Base-by-base conservation (phyloP, 2,113 vertebrate species). In the Heptranchias perlo region DNA sequence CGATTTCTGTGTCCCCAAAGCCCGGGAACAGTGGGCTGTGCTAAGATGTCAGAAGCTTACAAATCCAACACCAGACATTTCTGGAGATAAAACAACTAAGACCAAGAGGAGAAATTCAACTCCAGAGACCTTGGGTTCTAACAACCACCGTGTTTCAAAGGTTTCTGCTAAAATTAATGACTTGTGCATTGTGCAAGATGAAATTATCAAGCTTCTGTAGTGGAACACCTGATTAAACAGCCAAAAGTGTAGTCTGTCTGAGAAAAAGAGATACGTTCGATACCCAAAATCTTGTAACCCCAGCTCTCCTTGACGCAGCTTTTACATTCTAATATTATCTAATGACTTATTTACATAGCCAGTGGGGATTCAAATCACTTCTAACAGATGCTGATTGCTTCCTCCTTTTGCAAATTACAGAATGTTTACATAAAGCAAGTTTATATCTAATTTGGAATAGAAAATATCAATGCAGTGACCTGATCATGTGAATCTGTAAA, bases 41-140 rank as follows among this genome's bases (percentile, higher is more conserved):
- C 39, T 58, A 58, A 91, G 52, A 18, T 91, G 25, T 91, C 28
- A 91, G 5, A 28, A 28, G 54, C 8, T 58, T 91, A 28, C 28
- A 58, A 91, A 35, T 91, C 28, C 0, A 91, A 58, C 4, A 8
- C 58, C 87, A 52, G 87, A 91, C 35, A 35, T 91, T 58, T 11
- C 87, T 91, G 52, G 61, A 91, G 49, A 52, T 91, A 91, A 91
- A 91, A 91, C 87, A 91, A 91, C 87, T 91, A 58, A 91, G 31
- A 52, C 47, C 58, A 52, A 58, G 54, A 58, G 31, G 87, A 54
- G 28, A 58, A 91, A 91, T 91, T 91, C 52, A 58, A 61, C 52
- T 91, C 87, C 87, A 58, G 87, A 91, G 87, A 91, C 25, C 28
- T 89, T 89, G 23, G 28, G 49, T 89, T 91, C 87, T 91, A 52